Evolutionary conservation across 2,113 vertebrate species (phyloP).

Genomic region (Cervus canadensis): DNA sequence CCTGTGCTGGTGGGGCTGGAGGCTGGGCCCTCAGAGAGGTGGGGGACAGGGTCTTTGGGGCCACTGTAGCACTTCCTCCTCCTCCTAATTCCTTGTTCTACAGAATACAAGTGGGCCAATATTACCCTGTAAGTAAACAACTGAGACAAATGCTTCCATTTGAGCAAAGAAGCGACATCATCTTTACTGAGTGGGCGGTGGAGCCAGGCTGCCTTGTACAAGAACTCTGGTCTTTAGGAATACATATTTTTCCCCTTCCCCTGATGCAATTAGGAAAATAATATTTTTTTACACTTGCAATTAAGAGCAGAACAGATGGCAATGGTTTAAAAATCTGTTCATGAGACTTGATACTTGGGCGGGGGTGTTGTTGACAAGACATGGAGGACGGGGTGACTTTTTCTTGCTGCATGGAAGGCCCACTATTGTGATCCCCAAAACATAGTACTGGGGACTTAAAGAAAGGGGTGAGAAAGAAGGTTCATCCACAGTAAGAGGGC

Average conservation of each 20-base stretch:
- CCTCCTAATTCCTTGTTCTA: not conserved
- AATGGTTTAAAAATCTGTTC: constrained; percentile 72
- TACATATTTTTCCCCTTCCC: not conserved
- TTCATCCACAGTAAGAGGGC: not conserved
- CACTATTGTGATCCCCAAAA: not conserved
- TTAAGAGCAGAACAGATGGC: constrained; percentile 79
- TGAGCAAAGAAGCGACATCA: constrained; percentile 44
- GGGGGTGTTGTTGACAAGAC: constrained; percentile 34
- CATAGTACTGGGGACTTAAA: rapidly evolving
- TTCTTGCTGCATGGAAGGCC: not conserved
- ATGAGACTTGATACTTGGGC: constrained; percentile 56
- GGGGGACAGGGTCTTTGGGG: too few relatives aligned
- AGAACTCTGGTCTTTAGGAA: constrained; percentile 66
- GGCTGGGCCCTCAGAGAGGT: too few relatives aligned
- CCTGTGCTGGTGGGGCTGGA: not conserved
- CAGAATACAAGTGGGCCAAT: not conserved
- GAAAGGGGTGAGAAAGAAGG: not conserved
- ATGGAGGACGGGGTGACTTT: not conserved
- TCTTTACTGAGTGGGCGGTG: constrained; percentile 37
- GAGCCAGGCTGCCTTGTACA: constrained; percentile 22
- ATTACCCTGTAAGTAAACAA: not conserved
- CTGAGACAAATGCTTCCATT: not conserved
- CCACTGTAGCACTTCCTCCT: not conserved
- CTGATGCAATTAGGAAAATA: constrained; percentile 67
- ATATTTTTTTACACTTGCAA: constrained; percentile 75